Evolutionary conservation across 2,113 vertebrate genomes (phyloP), one percentile per base, ranked within the genome.

Genomic region (Malaclemys terrapin): DNA sequence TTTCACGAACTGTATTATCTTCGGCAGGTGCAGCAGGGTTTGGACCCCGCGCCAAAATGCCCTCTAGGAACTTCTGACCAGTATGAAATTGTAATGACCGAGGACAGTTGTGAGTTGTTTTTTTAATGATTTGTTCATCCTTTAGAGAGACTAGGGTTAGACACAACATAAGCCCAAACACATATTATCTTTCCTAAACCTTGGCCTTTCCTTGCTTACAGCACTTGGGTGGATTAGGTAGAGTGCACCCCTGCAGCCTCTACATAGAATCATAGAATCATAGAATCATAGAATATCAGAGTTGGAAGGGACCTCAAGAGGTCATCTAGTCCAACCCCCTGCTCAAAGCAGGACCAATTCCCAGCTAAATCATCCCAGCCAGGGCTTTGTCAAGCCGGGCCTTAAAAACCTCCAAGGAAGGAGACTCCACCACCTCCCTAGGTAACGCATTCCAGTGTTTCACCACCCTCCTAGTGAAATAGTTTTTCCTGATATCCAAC

Each of bases 81-180:
- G 19, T 13, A 50, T 20, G 17, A 49, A 84, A 79, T 69, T 69
- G 31, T 35, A 69, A 19, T 69, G 14, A 69, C 13, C 35, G 2
- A n/a, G 31, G 62, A n/a, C 62, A 49, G 3, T 8, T 49, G 3
- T 53, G 2, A 27, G 57, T 69, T 17, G 4, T 1, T 0, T 69
- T 13, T 49, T 45, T 59, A 31, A 65, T 29, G 31, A 65, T 65
- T 65, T 35, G 31, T 65, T 84, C 17, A 27, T 78, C 1, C 29
- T 81, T 57, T 84, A 57, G 80, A 87, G 24, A 62, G 10, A 53
- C 1, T 3, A 31, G 3, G 2, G 11, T 45, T 84, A 92, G 84
- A 80, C 11, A 8, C 1, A 90, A 69, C 2, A 83, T 90, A 92
- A 52, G n/a, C 24, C 53, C 84, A 3, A 5, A 25, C 2, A 7